Evolutionary conservation across 2,888 invertebrate species (phyloP), one percentile per base, ranked within the genome.

Genomic region (Diarsia dahlii): DNA sequence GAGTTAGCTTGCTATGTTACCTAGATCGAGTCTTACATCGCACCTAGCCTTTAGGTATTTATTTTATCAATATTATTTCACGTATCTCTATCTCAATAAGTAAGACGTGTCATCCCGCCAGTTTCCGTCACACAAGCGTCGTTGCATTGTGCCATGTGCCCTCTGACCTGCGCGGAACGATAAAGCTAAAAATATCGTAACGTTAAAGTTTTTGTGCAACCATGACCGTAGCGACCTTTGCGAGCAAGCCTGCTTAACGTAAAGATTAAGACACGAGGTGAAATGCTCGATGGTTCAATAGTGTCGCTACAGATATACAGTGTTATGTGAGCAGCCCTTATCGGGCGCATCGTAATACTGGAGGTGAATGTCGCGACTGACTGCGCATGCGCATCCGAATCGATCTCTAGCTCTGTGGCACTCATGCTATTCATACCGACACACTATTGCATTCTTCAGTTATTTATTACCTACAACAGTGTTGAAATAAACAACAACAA

Each of bases 171-270:
- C 34, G 52, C 34, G 45, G 34, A 15, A 46, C 46, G 48, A 34
- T 28, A 9, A 23, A 74, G 4, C n/a, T 39, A 39, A 39, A 76
- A 15, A 63, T 67, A 63, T 52, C 28, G 74, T 52, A 58, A 64
- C 28, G 13, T 67, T 52, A 18, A 56, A 3, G 28, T 23, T 28
- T 46, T 71, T 58, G 46, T 63, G 52, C 50, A n/a, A 71, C 50
- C 34, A 34, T 12, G 28, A 34, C 46, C 56, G 13, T 20, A 46
- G 46, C 20, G 56, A 52, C 68, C 62, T 69, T 13, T 34, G 46
- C 28, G 15, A 62, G 9, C 54, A 13, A 48, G 28, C 15, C 23
- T n/a, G 65, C 18, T 71, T 15, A 18, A 71, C 9, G 13, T 48
- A 18, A 13, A 45, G 13, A 60, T 45, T 60, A 23, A 45, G 23